Base-by-base conservation (phyloP, 2,888 invertebrate species). In the Andrena bucephala region DNA sequence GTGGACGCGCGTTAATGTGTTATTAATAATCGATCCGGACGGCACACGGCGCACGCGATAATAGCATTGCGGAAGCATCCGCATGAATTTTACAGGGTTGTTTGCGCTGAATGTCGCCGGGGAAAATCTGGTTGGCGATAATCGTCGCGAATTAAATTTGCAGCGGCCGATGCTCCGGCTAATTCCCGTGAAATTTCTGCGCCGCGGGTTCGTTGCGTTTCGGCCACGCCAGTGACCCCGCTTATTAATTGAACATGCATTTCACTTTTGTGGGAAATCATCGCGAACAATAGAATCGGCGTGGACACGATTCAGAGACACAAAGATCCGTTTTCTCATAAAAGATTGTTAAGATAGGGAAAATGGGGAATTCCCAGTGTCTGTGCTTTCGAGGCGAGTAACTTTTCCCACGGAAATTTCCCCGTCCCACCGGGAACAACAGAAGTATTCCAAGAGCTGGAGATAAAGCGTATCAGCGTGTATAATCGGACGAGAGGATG, bases 131-230 rank as follows among this genome's bases (percentile, higher is more conserved):
- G 29, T 60, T 62, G 69, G 52, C 69, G 74, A 67, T 72, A 62
- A 68, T 74, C 60, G 66, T 65, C 59, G 65, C 48, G 66, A 83
- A 77, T 72, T 57, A 77, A 85, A 77, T 74, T 83, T 59, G 66
- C 54, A 57, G 77, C 68, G 20, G 42, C 24, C 48, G 60, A 20
- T n/a, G 42, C 42, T 10, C 7, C 1, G 24, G 57, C 42, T 59
- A 60, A 59, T 69, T 50, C 24, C 8, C 48, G 31, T n/a, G 48
- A 31, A 59, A 69, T 57, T 42, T 67, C 73, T 29, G 48, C 31
- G 20, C n/a, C 36, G 67, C 42, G 57, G 10, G 24, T 27, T 57
- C 57, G 57, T 13, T 27, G 42, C 42, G 42, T 16, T 42, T 1
- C 16, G 13, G 13, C 42, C 42, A 42, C 42, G 42, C 3, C 42